Base-by-base conservation (phyloP, 2,113 vertebrate genomes). In the Maccullochella peelii region DNA sequence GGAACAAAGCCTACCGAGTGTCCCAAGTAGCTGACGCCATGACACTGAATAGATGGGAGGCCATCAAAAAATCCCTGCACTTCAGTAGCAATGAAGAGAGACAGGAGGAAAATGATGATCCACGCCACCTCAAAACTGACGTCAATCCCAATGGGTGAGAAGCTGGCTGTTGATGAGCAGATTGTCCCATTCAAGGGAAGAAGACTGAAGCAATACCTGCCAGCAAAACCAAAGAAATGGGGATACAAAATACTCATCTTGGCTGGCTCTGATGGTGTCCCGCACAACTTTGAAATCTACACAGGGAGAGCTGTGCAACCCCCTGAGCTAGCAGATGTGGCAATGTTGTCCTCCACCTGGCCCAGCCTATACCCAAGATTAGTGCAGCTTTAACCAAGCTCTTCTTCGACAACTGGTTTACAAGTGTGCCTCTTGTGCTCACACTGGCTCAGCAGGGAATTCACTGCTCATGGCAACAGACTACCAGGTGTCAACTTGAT, bases 151-250 rank as follows among this genome's bases (percentile, higher is more conserved):
- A 50, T 80, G 55, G 36, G 52, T 47, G 57, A 81, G 63, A 71
- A 78, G 25, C 9, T 85, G 65, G 25, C 36, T 82, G 68, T 77
- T 6, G 62, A 77, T 44, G 6, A 78, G 58, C 70, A 87, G 72
- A 76, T 72, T 68, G 27, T 84, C 36, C 77, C 52, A 42, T 80
- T 77, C 27, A 73, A 83, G 50, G n/a, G 38, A 72, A 83, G 67
- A 72, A 44, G 14, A 58, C 21, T 63, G 2, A 62, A 76, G 33
- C 72, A 69, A 62, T 38, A 82, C 54, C 62, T 68, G 52, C 62
- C 50, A 79, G 11, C 59, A 84, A 78, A 78, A 33, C 40, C 4
- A 65, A 49, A 36, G 27, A 77, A 73, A 65, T n/a, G n/a, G n/a
- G n/a, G n/a, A n/a, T n/a, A n/a, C n/a, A n/a, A n/a, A n/a, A n/a